Evolutionary conservation across 2,113 vertebrate species (phyloP).

Genomic region (Pleuronectes platessa): DNA sequence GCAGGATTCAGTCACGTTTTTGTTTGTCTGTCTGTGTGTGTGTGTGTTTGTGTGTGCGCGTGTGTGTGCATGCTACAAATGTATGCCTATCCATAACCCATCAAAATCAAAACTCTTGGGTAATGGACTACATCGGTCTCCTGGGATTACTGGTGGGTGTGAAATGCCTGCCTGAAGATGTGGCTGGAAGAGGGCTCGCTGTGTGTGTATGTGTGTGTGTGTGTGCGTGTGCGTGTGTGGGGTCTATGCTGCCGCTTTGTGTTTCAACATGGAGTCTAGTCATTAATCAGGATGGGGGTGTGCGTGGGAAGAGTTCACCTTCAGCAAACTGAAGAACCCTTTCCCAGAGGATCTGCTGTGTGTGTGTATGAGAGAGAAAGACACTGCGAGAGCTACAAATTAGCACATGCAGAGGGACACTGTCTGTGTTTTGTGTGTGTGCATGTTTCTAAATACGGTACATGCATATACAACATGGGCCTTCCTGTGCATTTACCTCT

Average conservation of each 20-base stretch:
- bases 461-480: not conserved
- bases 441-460: not conserved
- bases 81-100: constrained; percentile 23
- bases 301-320: constrained; percentile 77
- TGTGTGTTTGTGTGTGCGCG: not conserved
- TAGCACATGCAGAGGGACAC: not conserved
- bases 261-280: constrained; percentile 71
- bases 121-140: constrained; percentile 62
- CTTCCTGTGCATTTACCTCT: not conserved
- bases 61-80: constrained; percentile 25
- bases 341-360: constrained; percentile 43
- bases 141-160: constrained; percentile 63
- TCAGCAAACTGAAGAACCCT: constrained; percentile 71
- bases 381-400: not conserved
- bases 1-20: not conserved
- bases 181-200: constrained; percentile 15
- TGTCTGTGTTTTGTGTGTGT: not conserved
- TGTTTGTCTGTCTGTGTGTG: constrained; percentile 18
- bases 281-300: constrained; percentile 75
- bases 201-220: constrained; percentile 24
- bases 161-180: constrained; percentile 60
- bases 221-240: too few species aligned
- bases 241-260: constrained; percentile 9
- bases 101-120: constrained; percentile 46
- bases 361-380: constrained; percentile 2